Base-by-base conservation (phyloP, 2,797 vertebrate genomes). In the Lophura swinhoii region DNA sequence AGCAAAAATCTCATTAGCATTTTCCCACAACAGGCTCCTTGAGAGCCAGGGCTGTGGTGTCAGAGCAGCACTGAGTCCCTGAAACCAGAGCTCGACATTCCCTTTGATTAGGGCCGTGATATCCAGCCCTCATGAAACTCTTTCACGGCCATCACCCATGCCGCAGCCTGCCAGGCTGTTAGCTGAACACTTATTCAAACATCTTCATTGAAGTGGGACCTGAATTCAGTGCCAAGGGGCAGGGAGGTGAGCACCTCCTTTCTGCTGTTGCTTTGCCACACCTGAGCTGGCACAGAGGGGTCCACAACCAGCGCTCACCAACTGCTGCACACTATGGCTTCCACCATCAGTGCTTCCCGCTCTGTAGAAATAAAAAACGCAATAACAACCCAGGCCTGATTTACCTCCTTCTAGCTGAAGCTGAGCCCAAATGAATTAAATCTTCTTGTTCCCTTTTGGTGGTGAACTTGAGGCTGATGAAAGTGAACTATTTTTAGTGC, bases 401-500 rank as follows among this genome's bases (percentile, higher is more conserved):
- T 80, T 71, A 87, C 68, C 21, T n/a, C 12, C 79, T 62, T 33
- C 37, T 23, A 68, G 44, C 56, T 0, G 0, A 91, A 79, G 31
- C 62, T 84, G 22, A 39, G 28, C 29, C 64, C 53, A 78, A 87
- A 68, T 0, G 0, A 76, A 74, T 70, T 64, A 53, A 73, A 74
- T 68, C 78, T 82, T 64, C 64, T 87, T 48, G 51, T 49, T 82
- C 23, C 72, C 35, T 92, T 82, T 68, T 53, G 35, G 68, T 82
- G 88, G 60, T 82, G 77, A 95, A 67, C 56, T 93, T 51, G 64
- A 81, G 26, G 68, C 6, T 87, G 39, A 89, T 70, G 71, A 70
- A 84, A 73, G 60, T 20, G 56, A 90, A 66, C 72, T 88, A 91
- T 90, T 88, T 90, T 93, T 93, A 73, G 90, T 9, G 14, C 26